phyloP scores from a whole-genome alignment of 2,113 vertebrate species.

The Hippopotamus amphibius region DNA sequence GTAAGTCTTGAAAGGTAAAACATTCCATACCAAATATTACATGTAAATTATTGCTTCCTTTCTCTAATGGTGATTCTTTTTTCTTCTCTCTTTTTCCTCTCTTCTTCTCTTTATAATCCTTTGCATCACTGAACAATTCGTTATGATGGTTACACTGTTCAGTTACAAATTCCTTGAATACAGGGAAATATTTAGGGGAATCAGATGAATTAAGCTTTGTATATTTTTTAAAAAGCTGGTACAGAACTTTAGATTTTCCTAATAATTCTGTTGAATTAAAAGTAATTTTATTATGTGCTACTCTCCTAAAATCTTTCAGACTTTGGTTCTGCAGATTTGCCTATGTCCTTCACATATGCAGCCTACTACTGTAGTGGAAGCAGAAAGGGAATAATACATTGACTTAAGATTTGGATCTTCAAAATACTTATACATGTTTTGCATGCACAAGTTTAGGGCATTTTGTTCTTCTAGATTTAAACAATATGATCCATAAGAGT shows the following conservation, averaged over 20 bases:
- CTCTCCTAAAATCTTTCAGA: neutral
- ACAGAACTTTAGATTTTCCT: neutral
- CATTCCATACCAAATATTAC: neutral
- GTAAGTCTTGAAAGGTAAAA: neutral
- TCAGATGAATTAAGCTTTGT: constrained; percentile 18
- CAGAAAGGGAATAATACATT: neutral
- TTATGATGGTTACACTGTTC: neutral
- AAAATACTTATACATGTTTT: neutral
- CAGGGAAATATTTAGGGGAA: neutral
- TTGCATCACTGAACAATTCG: neutral
- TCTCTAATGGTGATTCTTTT: neutral
- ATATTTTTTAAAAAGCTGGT: neutral
- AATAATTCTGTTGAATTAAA: neutral
- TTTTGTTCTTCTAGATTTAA: constrained; percentile 43
- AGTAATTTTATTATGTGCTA: neutral
- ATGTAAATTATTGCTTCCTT: neutral
- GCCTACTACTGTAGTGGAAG: neutral
- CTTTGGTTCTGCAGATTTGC: neutral
- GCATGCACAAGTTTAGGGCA: neutral
- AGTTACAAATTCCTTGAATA: constrained; percentile 14
- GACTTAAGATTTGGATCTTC: neutral
- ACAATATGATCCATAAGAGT: neutral
- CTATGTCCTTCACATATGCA: neutral
- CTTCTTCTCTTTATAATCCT: neutral
- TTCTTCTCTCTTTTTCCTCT: neutral